Percentiles rank a stretch among this genome's conserved stretches.
Evolutionary conservation across 2,797 vertebrate genomes (phyloP).

Genomic region (Yasuhikotakia modesta): DNA sequence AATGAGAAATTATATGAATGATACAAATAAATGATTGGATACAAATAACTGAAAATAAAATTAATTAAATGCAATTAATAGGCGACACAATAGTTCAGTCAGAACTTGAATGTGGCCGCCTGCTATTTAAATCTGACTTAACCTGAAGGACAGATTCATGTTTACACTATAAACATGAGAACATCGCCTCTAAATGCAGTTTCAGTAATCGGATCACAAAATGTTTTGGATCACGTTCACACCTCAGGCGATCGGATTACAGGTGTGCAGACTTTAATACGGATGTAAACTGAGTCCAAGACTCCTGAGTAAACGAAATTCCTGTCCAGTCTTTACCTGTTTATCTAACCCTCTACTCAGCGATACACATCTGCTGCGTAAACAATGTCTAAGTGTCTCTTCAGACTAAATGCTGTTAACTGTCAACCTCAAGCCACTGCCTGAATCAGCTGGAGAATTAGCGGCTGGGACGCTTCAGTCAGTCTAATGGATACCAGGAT

Average conservation of each 20-base stretch:
- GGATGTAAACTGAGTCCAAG: background rate
- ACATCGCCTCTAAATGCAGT: background rate
- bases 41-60: too few relatives aligned
- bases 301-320: background rate
- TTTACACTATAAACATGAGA: background rate
- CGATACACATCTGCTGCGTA: background rate
- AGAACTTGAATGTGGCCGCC: too few relatives aligned
- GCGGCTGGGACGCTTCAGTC: slow-evolving; percentile 30
- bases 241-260: background rate
- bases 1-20: too few relatives aligned
- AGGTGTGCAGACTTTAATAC: background rate
- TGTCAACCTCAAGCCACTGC: slow-evolving; percentile 37
- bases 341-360: background rate
- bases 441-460: slow-evolving; percentile 38
- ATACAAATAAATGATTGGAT: too few relatives aligned
- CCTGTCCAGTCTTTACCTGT: background rate
- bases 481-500: slow-evolving; percentile 55
- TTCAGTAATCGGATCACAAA: background rate
- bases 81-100: too few relatives aligned
- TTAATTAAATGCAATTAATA: too few relatives aligned
- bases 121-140: too few relatives aligned
- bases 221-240: background rate
- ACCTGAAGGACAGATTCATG: too few relatives aligned
- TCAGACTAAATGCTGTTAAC: background rate
- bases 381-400: slow-evolving; percentile 8